Conservation (phyloP, 2,113 vertebrate species). For the Xiphias gladius region DNA sequence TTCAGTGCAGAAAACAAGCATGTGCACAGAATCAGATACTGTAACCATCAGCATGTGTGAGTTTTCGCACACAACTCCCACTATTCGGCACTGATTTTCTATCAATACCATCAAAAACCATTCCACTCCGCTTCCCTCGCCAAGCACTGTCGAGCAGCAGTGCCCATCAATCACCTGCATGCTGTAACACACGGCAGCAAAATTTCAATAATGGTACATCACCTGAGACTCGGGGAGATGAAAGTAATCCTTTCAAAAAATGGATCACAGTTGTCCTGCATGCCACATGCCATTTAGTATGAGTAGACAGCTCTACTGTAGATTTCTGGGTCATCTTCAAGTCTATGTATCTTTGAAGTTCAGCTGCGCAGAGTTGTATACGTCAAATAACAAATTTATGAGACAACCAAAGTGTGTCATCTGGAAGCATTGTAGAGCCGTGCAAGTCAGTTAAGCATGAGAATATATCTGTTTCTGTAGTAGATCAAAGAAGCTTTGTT, state of each 20-base stretch:
- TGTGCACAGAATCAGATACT: conserved; percentile 11
- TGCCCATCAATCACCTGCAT: conserved; percentile 51
- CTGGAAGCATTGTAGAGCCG: conserved; percentile 14
- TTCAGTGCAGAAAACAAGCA: conserved; percentile 7
- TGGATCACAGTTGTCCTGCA: conserved; percentile 40
- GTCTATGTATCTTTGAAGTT: conserved; percentile 65
- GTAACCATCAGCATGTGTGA: conserved; percentile 5
- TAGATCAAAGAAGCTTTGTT: neutral
- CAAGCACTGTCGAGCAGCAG: conserved; percentile 16
- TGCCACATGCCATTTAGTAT: conserved; percentile 26
- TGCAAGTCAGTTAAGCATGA: conserved; percentile 17
- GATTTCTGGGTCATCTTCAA: conserved; percentile 68
- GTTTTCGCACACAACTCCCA: neutral
- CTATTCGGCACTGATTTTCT: neutral
- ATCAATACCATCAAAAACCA: conserved; percentile 34
- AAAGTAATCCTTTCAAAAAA: conserved; percentile 60
- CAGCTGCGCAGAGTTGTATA: neutral
- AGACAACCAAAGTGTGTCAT: conserved; percentile 45
- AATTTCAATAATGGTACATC: conserved; percentile 67
- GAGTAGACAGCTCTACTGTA: conserved; percentile 35
- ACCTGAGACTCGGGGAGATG: conserved; percentile 57
- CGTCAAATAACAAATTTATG: conserved; percentile 22
- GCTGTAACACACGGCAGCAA: conserved; percentile 43
- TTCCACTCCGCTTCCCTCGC: neutral
- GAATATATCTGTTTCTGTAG: neutral